Evolutionary conservation across 1,140 invertebrate genomes (phyloP).

Genomic region (Stratiolaelaps scimitus): DNA sequence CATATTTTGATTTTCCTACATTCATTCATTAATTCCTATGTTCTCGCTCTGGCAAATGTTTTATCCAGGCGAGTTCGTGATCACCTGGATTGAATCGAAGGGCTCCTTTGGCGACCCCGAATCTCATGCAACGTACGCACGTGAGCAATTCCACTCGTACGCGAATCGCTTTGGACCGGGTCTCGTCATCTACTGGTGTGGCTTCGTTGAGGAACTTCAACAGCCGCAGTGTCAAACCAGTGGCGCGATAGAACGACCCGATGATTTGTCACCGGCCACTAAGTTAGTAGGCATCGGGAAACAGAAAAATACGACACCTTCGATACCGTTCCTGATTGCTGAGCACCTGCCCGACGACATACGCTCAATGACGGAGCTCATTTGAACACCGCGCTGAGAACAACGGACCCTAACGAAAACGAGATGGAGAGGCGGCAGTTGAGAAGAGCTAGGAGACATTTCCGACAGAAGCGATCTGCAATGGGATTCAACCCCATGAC

Average conservation of each 20-base stretch:
- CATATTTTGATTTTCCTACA: no score
- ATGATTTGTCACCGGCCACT: no score
- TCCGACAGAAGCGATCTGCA: no score
- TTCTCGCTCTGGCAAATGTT: no score
- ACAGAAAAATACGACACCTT: not conserved
- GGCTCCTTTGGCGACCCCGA: conserved; percentile 75
- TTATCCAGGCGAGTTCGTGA: conserved; percentile 41
- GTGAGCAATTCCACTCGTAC: conserved; percentile 74
- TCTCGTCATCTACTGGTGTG: conserved; percentile 91
- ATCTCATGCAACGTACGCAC: conserved; percentile 66
- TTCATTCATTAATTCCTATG: no score
- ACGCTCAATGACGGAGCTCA: conserved; percentile 1
- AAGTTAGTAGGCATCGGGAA: no score
- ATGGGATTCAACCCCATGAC: no score
- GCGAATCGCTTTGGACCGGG: conserved; percentile 89
- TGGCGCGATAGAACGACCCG: no score
- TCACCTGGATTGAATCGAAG: conserved; percentile 95
- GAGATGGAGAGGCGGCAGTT: no score
- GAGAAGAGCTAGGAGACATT: no score
- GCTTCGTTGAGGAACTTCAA: conserved; percentile 59
- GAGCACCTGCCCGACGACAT: conserved; percentile 8
- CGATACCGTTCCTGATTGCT: not conserved
- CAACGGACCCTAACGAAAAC: no score
- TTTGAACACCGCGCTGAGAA: no score
- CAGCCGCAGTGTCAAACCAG: not conserved